A percentile compares a stretch with the other conserved stretches of the same genome.
Evolutionary conservation across 2,888 invertebrate species (phyloP).

Genomic region (Junonia oenone): DNA sequence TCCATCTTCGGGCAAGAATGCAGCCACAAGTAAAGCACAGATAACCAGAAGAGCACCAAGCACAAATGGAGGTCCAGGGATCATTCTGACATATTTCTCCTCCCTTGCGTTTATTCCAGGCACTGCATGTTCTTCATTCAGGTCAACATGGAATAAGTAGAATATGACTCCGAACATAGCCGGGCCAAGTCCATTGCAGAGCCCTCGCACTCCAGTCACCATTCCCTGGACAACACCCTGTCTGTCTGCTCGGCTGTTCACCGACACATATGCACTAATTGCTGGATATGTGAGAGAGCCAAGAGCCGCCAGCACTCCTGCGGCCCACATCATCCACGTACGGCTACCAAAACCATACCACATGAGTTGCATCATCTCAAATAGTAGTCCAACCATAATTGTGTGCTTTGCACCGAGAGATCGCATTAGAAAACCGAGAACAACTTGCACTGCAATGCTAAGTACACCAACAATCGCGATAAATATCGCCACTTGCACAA

Average conservation of each 20-base stretch:
- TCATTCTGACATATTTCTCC: constrained; percentile 82
- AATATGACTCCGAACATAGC: constrained; percentile 99
- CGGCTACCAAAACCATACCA: constrained; percentile 98
- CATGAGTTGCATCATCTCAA: constrained; percentile 97
- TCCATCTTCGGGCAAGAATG: constrained; percentile 88
- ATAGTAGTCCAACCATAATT: constrained; percentile 96
- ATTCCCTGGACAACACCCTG: constrained; percentile 98
- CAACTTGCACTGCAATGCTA: constrained; percentile 96
- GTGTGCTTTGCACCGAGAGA: constrained; percentile 96
- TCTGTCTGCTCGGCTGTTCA: constrained; percentile 97
- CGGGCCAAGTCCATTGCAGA: constrained; percentile 98
- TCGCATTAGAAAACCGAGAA: constrained; percentile 89
- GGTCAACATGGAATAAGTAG: constrained; percentile 98
- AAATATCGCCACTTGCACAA: constrained; percentile 96
- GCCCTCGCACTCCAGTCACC: constrained; percentile 98
- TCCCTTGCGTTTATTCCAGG: constrained; percentile 48
- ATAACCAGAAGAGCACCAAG: constrained; percentile 98
- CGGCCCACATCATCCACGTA: constrained; percentile 99
- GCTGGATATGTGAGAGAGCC: constrained; percentile 99
- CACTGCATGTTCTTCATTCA: constrained; percentile 86
- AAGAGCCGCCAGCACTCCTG: constrained; percentile 96
- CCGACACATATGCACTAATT: constrained; percentile 98
- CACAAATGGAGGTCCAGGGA: constrained; percentile 99
- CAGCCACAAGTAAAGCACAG: constrained; percentile 94
- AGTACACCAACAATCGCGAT: constrained; percentile 98